Evolutionary conservation across 2,113 vertebrate genomes (phyloP), one percentile per base, ranked within the genome.

Genomic region (Geococcyx californianus): DNA sequence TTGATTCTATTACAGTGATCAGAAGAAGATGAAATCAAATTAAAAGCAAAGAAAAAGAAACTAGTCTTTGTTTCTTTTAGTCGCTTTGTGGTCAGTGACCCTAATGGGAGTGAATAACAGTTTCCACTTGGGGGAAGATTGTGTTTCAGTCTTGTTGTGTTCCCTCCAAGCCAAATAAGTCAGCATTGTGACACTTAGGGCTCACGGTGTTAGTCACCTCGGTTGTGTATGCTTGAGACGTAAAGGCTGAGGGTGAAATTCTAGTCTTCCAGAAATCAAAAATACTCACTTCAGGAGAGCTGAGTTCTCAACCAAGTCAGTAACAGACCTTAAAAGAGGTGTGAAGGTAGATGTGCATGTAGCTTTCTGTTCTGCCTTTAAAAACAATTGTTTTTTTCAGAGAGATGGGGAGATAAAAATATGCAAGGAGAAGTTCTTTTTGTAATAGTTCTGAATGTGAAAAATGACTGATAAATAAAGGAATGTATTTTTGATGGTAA

Each of bases 131-230:
- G 83, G 58, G 85, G 44, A 94, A 83, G 91, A 89, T 91, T 79
- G 55, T 87, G n/a, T 96, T 97, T 95, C 90, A 38, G 60, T 75
- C 59, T 67, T 87, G 83, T 86, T 95, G 94, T 96, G 82, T 94
- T 96, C 59, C 87, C 78, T 97, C 79, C 87, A 87, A 74, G 34
- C 73, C 88, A 89, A 52, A 95, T 93, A 96, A 94, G 76, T 92
- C 88, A 92, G 76, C 85, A 92, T 74, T 56, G 58, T 96, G 87
- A 95, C 51, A 85, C 78, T 91, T 94, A 62, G 93, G 84, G 34
- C 70, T 91, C 4, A 0, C 47, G 64, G 83, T 60, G 45, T 94
- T 95, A 95, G 93, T 96, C 93, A 95, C 68, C 93, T 95, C 76
- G 90, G 75, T 83, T 90, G 40, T 88, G 47, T 72, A 52, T 1